These are phyloP conservation scores for Apamea anceps DNA, from an alignment of 2,888 invertebrate genomes.

Conservation along the genomic window DNA sequence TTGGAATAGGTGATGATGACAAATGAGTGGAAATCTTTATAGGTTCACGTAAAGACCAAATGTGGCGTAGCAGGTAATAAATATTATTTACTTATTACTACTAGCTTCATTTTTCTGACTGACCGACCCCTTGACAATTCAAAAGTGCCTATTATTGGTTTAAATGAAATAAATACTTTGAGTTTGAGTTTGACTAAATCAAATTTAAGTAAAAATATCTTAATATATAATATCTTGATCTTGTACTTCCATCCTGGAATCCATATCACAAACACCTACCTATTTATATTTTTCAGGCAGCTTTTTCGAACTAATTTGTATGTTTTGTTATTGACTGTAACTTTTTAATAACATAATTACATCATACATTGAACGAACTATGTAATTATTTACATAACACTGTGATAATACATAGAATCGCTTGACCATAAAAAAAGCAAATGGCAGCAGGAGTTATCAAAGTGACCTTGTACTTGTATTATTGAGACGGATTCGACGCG, in stretches of 20 bases:
- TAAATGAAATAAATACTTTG: too few species aligned
- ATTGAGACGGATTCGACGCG: constrained; percentile 50
- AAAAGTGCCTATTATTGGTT: too few species aligned
- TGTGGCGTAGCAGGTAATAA: neutral
- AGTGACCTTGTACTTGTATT: constrained; percentile 54
- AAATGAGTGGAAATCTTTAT: neutral
- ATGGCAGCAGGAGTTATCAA: constrained; percentile 50
- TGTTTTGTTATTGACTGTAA: neutral
- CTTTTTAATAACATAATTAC: neutral
- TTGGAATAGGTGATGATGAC: neutral
- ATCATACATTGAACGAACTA: constrained; percentile 15
- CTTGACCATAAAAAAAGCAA: constrained; percentile 49
- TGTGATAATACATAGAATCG: constrained; percentile 7
- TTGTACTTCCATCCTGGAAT: neutral
- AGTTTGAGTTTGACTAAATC: neutral
- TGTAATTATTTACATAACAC: constrained; percentile 12
- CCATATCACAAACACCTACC: neutral
- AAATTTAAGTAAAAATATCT: neutral
- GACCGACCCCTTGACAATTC: too few species aligned
- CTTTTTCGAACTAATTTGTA: neutral
- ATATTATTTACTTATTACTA: neutral
- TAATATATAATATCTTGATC: neutral
- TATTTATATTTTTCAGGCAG: neutral
- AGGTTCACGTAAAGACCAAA: neutral
- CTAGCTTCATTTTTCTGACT: too few species aligned